phyloP scores from a whole-genome alignment of 2,797 vertebrate species.

The Acestrorhynchus altus region DNA sequence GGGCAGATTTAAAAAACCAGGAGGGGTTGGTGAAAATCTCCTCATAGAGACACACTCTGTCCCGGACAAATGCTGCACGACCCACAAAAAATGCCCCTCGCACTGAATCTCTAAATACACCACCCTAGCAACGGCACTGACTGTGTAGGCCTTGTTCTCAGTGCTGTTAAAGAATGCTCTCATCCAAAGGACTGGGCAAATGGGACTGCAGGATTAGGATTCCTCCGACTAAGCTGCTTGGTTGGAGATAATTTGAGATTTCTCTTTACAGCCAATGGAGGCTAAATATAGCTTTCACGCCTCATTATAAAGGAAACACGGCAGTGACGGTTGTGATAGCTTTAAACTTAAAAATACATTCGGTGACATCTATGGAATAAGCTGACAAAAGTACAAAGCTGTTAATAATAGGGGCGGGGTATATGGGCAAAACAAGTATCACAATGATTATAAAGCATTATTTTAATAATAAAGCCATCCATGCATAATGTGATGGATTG shows the following conservation, averaged over 20 bases:
- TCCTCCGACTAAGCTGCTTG: conserved; percentile 47
- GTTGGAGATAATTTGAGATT: conserved; percentile 44
- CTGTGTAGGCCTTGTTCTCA: conserved; percentile 34
- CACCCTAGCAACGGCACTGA: conserved; percentile 24
- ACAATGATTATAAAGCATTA: too few relatives aligned
- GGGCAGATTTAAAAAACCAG: not conserved
- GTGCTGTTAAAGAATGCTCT: conserved; percentile 21
- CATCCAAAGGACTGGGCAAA: conserved; percentile 31
- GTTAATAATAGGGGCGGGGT: too few relatives aligned
- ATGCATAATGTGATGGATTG: too few relatives aligned
- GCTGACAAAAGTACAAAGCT: too few relatives aligned
- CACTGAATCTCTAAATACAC: conserved; percentile 18
- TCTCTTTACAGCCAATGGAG: conserved; percentile 15
- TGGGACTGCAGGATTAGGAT: conserved; percentile 31
- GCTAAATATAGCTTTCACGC: conserved; percentile 23
- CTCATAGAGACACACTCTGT: not conserved
- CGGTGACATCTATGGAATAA: not conserved
- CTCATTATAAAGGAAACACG: not conserved
- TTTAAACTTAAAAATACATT: not conserved
- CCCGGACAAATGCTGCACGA: not conserved
- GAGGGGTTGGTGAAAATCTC: not conserved
- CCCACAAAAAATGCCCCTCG: not conserved
- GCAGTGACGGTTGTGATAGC: too few relatives aligned
- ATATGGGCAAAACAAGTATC: too few relatives aligned
- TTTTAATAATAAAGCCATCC: too few relatives aligned